A percentile compares a stretch with the other conserved stretches of the same genome.
Evolutionary conservation across 2,797 vertebrate species (phyloP).

Genomic region (Urosaurus nigricauda): DNA sequence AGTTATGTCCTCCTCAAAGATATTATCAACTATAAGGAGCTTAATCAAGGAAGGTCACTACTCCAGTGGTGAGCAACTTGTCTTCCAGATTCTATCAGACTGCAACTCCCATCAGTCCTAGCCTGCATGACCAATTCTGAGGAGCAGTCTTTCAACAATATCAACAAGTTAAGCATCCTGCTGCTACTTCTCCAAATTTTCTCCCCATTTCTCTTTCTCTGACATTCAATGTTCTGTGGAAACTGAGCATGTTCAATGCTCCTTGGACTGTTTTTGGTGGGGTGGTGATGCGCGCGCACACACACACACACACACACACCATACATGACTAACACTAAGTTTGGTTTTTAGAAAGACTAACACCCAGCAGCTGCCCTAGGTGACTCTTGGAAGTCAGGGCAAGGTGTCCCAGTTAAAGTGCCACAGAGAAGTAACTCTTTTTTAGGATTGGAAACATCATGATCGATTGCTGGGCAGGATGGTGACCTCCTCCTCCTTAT

Average conservation of each 20-base stretch:
- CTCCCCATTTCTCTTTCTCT: not conserved
- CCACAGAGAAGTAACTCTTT: not conserved
- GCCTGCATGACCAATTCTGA: not conserved
- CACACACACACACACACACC: too few species aligned
- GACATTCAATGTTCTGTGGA: not conserved
- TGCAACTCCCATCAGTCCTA: not conserved
- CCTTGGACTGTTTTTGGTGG: not conserved
- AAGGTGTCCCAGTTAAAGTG: not conserved
- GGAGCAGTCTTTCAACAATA: not conserved
- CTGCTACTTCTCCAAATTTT: not conserved
- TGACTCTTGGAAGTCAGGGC: too few species aligned
- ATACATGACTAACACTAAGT: not conserved
- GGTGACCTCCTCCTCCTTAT: not conserved
- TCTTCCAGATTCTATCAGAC: not conserved
- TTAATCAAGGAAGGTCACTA: not conserved
- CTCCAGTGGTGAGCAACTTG: not conserved
- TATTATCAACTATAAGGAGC: not conserved
- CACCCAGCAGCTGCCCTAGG: not conserved
- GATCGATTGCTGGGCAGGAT: not conserved
- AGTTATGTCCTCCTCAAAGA: not conserved
- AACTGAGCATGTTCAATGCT: not conserved
- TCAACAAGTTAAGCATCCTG: not conserved
- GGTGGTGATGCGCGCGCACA: not conserved
- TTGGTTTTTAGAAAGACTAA: not conserved
- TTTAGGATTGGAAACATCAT: not conserved